phyloP scores from a whole-genome alignment of 2,113 vertebrate species.

The Helogale parvula region DNA sequence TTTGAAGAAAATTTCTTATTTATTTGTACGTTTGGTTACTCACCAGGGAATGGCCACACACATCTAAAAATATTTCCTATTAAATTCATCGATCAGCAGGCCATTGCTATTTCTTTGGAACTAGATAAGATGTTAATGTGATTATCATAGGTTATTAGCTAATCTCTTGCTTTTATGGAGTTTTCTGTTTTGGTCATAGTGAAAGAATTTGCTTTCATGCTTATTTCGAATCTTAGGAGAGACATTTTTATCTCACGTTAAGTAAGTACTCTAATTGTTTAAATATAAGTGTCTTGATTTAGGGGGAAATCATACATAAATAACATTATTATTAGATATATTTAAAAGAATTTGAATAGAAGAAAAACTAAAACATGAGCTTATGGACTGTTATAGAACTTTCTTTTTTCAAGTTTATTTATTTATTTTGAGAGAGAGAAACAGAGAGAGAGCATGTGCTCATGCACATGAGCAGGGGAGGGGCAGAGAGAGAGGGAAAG shows the following conservation, averaged over 20 bases:
- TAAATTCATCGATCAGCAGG: not conserved
- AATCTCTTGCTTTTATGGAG: not conserved
- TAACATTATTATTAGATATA: not conserved
- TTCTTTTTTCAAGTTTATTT: not conserved
- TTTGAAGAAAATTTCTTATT: not conserved
- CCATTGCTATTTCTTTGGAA: not conserved
- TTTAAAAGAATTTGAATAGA: not conserved
- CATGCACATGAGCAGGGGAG: too few species aligned
- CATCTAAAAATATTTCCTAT: not conserved
- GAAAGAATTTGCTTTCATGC: slow-evolving; percentile 9
- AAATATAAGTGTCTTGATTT: not conserved
- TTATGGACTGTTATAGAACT: not conserved
- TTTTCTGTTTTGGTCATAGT: slow-evolving; percentile 1
- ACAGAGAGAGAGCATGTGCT: too few species aligned
- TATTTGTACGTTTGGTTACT: not conserved
- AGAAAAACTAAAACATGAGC: not conserved
- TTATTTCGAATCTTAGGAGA: slow-evolving; percentile 36
- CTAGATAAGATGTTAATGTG: not conserved
- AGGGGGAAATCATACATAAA: not conserved
- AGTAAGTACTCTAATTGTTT: not conserved
- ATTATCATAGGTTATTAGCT: not conserved
- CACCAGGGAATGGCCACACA: not conserved
- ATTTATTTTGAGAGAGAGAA: too few species aligned
- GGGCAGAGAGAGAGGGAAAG: too few species aligned
- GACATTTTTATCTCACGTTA: slow-evolving; percentile 16